These are phyloP conservation scores for Caenorhabditis sp. DNA, from an alignment of 2,888 invertebrate genomes.

Conservation along the genomic window DNA sequence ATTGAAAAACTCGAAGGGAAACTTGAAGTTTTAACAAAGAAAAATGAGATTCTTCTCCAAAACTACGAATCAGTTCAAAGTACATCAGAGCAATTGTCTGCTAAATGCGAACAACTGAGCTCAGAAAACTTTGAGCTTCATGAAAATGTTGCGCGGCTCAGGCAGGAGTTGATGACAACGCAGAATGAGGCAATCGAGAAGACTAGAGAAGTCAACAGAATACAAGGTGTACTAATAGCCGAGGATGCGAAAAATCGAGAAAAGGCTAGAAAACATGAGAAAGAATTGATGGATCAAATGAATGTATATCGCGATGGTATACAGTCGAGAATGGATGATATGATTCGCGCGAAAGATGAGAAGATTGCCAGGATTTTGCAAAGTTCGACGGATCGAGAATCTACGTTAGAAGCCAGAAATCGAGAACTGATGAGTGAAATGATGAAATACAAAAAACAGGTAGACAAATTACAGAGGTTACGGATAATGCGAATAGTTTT, in stretches of 20 bases:
- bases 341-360: not conserved
- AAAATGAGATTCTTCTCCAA: not conserved
- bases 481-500: not conserved
- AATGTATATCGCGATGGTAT: conserved; percentile 3
- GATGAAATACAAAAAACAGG: conserved; percentile 5
- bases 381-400: not conserved
- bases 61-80: conserved; percentile 2
- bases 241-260: conserved; percentile 10
- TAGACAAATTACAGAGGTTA: not conserved
- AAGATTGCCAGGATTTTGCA: not conserved
- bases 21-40: not conserved
- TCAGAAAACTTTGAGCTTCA: conserved; percentile 7
- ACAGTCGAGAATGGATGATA: not conserved
- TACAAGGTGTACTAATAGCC: conserved; percentile 13
- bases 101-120: conserved; percentile 1
- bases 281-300: conserved; percentile 1
- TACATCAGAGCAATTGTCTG: conserved; percentile 6
- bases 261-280: conserved; percentile 4
- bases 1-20: conserved; percentile 6
- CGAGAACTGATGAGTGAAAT: not conserved
- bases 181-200: conserved; percentile 15
- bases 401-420: not conserved
- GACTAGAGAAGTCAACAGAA: conserved; percentile 15
- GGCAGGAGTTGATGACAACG: conserved; percentile 1
- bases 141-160: conserved; percentile 11